Evolutionary conservation across 2,797 vertebrate species (phyloP).

Genomic region (Bovichtus diacanthus): DNA sequence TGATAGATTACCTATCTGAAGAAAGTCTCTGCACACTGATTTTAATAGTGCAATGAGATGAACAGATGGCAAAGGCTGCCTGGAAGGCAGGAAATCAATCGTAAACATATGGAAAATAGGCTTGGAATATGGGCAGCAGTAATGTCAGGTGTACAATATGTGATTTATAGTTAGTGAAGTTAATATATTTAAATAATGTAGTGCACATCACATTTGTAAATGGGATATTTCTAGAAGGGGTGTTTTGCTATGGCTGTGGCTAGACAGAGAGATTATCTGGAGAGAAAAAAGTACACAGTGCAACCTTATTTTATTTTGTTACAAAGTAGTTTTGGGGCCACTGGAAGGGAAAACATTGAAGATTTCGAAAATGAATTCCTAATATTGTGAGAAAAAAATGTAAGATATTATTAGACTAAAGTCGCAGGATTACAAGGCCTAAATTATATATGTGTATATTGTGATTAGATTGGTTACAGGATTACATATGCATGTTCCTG

Average conservation of each 20-base stretch:
- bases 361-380: neutral
- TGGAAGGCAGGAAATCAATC: neutral
- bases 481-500: neutral
- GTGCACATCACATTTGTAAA: neutral
- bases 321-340: neutral
- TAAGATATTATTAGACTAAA: neutral
- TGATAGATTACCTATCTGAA: slow-evolving; percentile 17
- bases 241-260: neutral
- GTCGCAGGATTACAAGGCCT: neutral
- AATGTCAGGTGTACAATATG: neutral
- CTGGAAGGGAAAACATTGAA: neutral
- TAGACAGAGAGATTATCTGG: neutral
- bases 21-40: neutral
- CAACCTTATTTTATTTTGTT: neutral
- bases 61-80: neutral
- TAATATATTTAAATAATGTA: neutral
- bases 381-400: neutral
- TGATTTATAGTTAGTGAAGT: neutral
- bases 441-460: neutral
- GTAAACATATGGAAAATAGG: neutral
- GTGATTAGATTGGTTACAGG: neutral
- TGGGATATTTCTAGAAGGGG: neutral
- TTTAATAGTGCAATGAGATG: neutral
- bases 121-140: neutral
- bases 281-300: neutral